Evolutionary conservation across 37 sponge, comb jelly and placozoan species (phyloP), one percentile per base, ranked within the genome.

Genomic region (Eunapius fragilis): DNA sequence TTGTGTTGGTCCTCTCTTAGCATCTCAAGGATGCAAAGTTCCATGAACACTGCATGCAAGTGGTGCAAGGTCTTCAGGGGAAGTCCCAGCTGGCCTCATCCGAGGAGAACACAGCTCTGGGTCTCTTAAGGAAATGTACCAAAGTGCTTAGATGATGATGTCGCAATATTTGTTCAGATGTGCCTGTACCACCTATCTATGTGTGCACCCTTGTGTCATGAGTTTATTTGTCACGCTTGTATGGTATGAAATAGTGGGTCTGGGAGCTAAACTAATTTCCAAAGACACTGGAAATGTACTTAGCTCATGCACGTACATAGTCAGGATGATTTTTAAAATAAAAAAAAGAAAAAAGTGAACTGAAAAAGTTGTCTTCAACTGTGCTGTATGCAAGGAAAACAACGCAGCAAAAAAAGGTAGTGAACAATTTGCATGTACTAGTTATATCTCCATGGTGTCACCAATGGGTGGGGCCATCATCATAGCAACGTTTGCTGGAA

Each of bases 91-190:
- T 75, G 35, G 35, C 35, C 75, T 31, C 75, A 75, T n/a, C n/a
- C n/a, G 75, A 75, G 25, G 75, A 75, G 30, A 36, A 75, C 75
- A 75, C 75, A 25, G 3, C 75, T 31, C 75, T 75, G 0, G 7
- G 35, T 2, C 75, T 75, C 75, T 27, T 75, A 23, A 32, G 75
- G 24, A 27, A 75, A 25, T 75, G 75, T 36, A 6, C 75, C 58
- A 58, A 58, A 58, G 58, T 58, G 22, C 58, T 58, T 17, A 58
- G 58, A 58, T 58, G 58, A 58, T 58, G 22, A 17, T 19, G 14
- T 58, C 14, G 41, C 41, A 41, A 41, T 19, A 1, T 58, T 10
- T 17, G 58, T 58, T 58, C 58, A 58, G 58, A 58, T 41, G 22
- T 58, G 14, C 17, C 6, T 3, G 41, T 6, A 6, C 41, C 6